phyloP scores from a whole-genome alignment of 2,113 vertebrate species.

The Nesoenas mayeri region DNA sequence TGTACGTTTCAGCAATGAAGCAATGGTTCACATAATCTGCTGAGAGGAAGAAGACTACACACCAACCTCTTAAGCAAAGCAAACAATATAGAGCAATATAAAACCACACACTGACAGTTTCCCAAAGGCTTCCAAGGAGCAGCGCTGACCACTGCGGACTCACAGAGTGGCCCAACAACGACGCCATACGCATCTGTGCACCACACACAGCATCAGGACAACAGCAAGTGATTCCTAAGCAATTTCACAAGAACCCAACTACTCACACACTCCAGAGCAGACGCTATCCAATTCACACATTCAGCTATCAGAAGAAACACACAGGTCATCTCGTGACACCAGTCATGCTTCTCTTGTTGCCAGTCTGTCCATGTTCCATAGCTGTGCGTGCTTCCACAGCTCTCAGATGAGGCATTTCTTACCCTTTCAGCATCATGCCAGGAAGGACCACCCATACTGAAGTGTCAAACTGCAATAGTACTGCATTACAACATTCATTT shows the following conservation, averaged over 20 bases:
- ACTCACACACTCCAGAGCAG: background rate
- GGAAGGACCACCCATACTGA: background rate
- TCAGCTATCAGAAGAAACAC: background rate
- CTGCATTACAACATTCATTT: background rate
- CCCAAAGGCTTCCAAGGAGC: background rate
- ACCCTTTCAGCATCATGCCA: background rate
- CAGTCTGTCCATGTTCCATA: background rate
- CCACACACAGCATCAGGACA: background rate
- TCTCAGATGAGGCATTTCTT: background rate
- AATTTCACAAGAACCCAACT: background rate
- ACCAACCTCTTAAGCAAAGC: background rate
- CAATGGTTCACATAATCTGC: background rate
- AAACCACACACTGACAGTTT: background rate
- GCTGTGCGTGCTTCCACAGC: background rate
- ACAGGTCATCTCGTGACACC: background rate
- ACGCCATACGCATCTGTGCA: accelerated
- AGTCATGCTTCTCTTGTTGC: background rate
- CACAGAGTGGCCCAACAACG: background rate
- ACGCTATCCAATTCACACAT: background rate
- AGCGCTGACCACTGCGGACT: background rate
- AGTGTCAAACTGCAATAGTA: background rate
- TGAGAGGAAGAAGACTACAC: background rate
- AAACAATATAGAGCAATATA: background rate
- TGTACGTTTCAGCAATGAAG: background rate
- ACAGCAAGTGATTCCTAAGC: background rate